Evolutionary conservation across 2,888 invertebrate species (phyloP), one percentile per base, ranked within the genome.

Genomic region (Troides helena): DNA sequence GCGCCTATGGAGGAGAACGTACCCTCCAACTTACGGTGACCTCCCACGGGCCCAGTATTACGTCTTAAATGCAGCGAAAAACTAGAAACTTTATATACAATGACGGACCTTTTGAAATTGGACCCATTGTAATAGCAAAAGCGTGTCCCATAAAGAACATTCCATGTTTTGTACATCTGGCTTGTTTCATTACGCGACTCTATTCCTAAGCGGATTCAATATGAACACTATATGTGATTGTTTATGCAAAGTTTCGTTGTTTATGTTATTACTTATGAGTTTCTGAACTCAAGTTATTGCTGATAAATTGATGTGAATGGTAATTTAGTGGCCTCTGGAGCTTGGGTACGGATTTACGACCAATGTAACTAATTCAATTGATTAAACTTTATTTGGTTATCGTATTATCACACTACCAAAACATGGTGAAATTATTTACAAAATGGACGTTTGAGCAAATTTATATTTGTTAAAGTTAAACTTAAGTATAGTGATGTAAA

Each of bases 61-160:
- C 74, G 76, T 78, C 73, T 74, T 70, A 67, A 75, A 64, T 72
- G 72, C 71, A 70, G 74, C 72, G 72, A 77, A 81, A 80, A 77
- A 76, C 72, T 73, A 74, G 73, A 74, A 77, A 72, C 75, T 67
- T 73, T 73, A 76, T 76, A 79, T 74, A 74, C 76, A 77, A 76
- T 78, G 80, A 84, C 77, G 80, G 87, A 74, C 85, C 88, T 79
- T 74, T 69, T 75, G 73, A 83, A 79, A 83, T 78, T 88, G 87
- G 87, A 75, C 82, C 75, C 75, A 74, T 78, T 82, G 81, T 88
- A 87, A 88, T 86, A 87, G 86, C 85, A 77, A 86, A 88, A 88
- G 85, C 87, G 84, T 88, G 89, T 87, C 84, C 81, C 86, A 87
- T 88, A 89, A 88, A 88, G 88, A 87, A 88, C 86, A 85, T 86